Evolutionary conservation across 2,888 invertebrate genomes (phyloP), one percentile per base, ranked within the genome.

Genomic region (Blomia tropicalis): DNA sequence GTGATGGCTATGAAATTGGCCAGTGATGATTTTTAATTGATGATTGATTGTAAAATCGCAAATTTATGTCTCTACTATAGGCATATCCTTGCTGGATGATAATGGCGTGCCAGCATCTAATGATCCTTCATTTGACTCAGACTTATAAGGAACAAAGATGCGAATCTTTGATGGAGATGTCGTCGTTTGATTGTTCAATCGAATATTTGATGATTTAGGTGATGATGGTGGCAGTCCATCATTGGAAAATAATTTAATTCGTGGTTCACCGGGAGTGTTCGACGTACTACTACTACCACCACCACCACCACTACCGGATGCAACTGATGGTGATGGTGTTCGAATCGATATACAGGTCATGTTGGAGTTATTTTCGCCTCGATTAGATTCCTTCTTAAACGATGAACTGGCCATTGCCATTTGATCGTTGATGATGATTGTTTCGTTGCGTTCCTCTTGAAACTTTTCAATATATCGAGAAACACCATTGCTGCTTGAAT

Each of bases 11-110:
- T 47, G 11, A 7, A 11, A 47, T 7, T 47, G 11, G 11, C 27
- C 7, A 47, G 22, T 47, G 22, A 11, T 7, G 51, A n/a, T 14
- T 11, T 19, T 14, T 47, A 27, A 27, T 14, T 22, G 14, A 47
- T 14, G 7, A n/a, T n/a, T n/a, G n/a, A n/a, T n/a, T n/a, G n/a
- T n/a, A n/a, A n/a, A n/a, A n/a, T n/a, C n/a, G n/a, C n/a, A n/a
- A n/a, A n/a, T n/a, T n/a, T 47, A 56, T 29, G 56, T 56, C 29
- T 56, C 56, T 27, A 56, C 56, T 4, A 23, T 25, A 31, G 56
- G 56, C 56, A 56, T 32, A 4, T 56, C 29, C 29, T 47, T 22
- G 27, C 22, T 47, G 41, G 22, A 17, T 51, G 51, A 4, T 51
- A 22, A 51, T 54, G 54, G 54, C 14, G 14, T 31, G 17, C 14